Conservation (phyloP, 2,888 invertebrate genomes). For the Drosophila mulleri region DNA sequence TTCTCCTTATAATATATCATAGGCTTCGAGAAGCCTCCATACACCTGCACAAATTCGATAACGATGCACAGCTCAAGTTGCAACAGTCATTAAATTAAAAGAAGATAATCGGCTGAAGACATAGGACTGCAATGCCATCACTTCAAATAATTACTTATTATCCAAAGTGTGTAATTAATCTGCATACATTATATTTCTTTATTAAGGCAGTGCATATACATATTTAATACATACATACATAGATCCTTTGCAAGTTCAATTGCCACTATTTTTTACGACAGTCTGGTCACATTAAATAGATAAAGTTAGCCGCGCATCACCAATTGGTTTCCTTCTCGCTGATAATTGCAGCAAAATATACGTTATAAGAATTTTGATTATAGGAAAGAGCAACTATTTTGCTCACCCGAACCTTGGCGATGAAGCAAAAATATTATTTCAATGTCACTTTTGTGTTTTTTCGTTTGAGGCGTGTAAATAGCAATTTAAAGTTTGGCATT, state of each 20-base stretch:
- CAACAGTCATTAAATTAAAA: slow-evolving; percentile 14
- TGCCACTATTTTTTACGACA: neutral
- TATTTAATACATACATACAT: no score
- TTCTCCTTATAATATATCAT: slow-evolving; percentile 39
- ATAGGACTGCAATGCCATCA: neutral
- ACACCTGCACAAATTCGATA: slow-evolving; percentile 20
- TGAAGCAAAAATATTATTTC: neutral
- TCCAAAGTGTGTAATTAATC: neutral
- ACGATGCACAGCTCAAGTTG: slow-evolving; percentile 29
- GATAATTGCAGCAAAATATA: neutral
- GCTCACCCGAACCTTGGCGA: neutral
- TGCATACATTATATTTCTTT: neutral
- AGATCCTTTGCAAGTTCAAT: neutral
- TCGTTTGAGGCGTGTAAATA: neutral
- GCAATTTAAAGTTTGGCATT: slow-evolving; percentile 3
- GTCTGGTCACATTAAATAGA: neutral
- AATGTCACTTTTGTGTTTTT: slow-evolving; percentile 2
- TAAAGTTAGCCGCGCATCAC: neutral
- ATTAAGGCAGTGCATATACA: neutral
- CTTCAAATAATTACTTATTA: neutral
- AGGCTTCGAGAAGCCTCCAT: slow-evolving; percentile 8
- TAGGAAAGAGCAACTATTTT: neutral
- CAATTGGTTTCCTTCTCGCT: neutral
- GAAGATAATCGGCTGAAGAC: slow-evolving; percentile 6
- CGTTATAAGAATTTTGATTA: neutral